Conservation (phyloP, 2,888 invertebrate species). For the Thera obeliscata region DNA sequence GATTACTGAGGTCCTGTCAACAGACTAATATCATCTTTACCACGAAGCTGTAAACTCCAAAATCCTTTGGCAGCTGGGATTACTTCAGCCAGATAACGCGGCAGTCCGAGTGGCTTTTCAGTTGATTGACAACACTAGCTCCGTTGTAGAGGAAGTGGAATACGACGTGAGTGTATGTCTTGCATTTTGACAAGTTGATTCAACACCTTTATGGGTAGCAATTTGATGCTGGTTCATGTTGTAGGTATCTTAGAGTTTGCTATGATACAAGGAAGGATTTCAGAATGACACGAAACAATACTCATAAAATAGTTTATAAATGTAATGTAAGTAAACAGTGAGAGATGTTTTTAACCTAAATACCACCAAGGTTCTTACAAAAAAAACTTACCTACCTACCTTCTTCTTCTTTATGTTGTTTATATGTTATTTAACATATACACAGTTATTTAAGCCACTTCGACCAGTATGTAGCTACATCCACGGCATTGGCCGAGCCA, state of each 20-base stretch:
- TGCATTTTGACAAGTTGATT: conserved; percentile 30
- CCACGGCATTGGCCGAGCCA: too few relatives aligned
- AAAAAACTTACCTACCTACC: too few relatives aligned
- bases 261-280: too few relatives aligned
- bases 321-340: too few relatives aligned
- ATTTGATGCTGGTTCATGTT: not conserved
- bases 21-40: conserved; percentile 43
- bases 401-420: too few relatives aligned
- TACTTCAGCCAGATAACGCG: conserved; percentile 52
- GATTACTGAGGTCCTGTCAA: conserved; percentile 13
- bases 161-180: conserved; percentile 7
- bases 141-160: conserved; percentile 15
- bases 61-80: conserved; percentile 48
- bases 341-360: too few relatives aligned
- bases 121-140: conserved; percentile 58
- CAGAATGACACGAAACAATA: too few relatives aligned
- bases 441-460: too few relatives aligned
- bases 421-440: too few relatives aligned
- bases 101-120: conserved; percentile 55
- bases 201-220: not conserved
- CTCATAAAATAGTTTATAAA: too few relatives aligned
- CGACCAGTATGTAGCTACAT: too few relatives aligned
- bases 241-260: not conserved
- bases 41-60: conserved; percentile 30
- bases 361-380: too few relatives aligned